Percentiles rank a stretch among this genome's conserved stretches.
These are phyloP conservation scores for Nesogale talazaci DNA, from an alignment of 2,113 vertebrate genomes.

Conservation along the genomic window DNA sequence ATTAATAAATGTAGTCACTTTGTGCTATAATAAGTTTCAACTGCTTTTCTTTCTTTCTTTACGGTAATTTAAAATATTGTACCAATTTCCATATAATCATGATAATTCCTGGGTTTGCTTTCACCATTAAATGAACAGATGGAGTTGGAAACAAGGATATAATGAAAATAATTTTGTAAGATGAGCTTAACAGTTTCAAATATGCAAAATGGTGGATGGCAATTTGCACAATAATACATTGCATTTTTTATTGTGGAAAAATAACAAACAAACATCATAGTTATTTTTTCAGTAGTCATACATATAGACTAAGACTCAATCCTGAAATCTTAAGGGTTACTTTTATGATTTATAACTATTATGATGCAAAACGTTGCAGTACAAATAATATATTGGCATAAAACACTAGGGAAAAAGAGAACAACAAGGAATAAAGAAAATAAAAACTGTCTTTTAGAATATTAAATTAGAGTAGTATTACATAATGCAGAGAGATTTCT, in stretches of 20 bases:
- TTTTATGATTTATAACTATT: neutral
- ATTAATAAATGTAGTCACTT: neutral
- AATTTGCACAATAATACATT: constrained; percentile 18
- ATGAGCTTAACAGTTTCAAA: neutral
- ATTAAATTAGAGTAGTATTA: neutral
- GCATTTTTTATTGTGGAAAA: neutral
- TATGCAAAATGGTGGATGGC: neutral
- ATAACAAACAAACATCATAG: neutral
- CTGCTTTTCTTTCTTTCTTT: neutral
- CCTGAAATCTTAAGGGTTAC: neutral
- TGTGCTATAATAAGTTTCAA: neutral
- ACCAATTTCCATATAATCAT: neutral
- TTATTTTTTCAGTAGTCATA: neutral
- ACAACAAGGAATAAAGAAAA: too few species aligned
- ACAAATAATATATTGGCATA: neutral
- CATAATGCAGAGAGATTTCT: neutral
- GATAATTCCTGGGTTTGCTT: constrained; percentile 11
- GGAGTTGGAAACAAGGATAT: neutral
- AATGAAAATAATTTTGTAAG: neutral
- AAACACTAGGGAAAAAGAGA: neutral
- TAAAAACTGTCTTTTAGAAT: neutral
- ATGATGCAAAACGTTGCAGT: neutral
- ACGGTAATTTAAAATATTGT: neutral
- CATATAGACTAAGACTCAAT: neutral
- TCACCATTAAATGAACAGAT: neutral